Conservation (phyloP, 2,888 invertebrate species). For the Epinotia demarniana region DNA sequence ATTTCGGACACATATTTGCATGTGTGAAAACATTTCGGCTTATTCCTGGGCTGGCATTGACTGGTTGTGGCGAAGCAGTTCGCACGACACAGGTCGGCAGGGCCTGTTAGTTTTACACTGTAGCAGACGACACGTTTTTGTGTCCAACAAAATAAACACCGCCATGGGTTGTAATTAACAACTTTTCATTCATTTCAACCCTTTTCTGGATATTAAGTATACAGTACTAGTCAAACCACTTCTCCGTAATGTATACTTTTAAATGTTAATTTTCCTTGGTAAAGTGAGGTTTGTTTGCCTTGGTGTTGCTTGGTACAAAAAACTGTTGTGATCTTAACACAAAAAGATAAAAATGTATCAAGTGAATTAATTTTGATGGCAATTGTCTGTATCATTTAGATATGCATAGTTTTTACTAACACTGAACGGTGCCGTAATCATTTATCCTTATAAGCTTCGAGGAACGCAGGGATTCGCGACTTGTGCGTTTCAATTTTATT, state of each 20-base stretch:
- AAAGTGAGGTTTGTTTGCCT: too few relatives aligned
- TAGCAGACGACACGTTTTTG: background rate
- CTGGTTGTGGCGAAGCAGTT: constrained; percentile 12
- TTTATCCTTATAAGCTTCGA: background rate
- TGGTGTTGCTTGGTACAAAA: background rate
- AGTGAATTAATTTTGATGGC: too few relatives aligned
- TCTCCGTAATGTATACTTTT: background rate
- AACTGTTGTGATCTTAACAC: background rate
- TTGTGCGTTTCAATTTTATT: constrained; percentile 81
- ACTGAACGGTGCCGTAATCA: background rate
- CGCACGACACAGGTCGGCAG: constrained; percentile 1
- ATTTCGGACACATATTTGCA: constrained; percentile 42
- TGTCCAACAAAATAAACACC: background rate
- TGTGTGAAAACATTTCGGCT: constrained; percentile 39
- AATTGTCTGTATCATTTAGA: background rate
- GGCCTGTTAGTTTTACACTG: background rate
- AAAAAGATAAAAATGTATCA: background rate
- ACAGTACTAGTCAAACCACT: background rate
- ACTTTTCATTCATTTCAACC: background rate
- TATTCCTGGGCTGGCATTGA: constrained; percentile 35
- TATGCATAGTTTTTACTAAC: background rate
- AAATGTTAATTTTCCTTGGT: background rate
- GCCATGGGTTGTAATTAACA: background rate
- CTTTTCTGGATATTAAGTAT: background rate
- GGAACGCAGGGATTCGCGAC: constrained; percentile 60